A percentile compares a stretch with the other conserved stretches of the same genome.
Evolutionary conservation across 2,888 invertebrate genomes (phyloP).

Genomic region (Cantharis rustica): DNA sequence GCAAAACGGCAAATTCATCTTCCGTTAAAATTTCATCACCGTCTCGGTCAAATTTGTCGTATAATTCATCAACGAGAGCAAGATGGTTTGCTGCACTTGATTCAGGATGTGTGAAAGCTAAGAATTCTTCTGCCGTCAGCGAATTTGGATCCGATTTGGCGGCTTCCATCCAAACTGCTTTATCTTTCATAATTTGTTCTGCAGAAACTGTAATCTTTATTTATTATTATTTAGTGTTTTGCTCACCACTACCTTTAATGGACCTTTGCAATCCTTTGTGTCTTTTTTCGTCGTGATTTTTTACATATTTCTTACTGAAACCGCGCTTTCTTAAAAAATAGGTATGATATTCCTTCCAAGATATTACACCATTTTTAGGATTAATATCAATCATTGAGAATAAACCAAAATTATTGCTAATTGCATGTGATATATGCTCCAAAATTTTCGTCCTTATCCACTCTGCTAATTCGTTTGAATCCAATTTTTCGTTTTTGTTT

Average conservation of each 20-base stretch:
- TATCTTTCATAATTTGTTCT: conserved; percentile 76
- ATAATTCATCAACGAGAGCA: conserved; percentile 74
- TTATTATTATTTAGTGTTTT: background rate
- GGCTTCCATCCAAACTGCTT: conserved; percentile 80
- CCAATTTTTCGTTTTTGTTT: conserved; percentile 62
- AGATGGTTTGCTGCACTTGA: conserved; percentile 71
- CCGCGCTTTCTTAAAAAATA: conserved; percentile 75
- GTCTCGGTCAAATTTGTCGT: conserved; percentile 76
- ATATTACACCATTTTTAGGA: conserved; percentile 70
- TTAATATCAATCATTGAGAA: conserved; percentile 69
- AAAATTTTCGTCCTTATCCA: conserved; percentile 72
- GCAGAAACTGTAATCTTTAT: conserved; percentile 6
- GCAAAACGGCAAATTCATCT: conserved; percentile 76
- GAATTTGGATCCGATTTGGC: conserved; percentile 74
- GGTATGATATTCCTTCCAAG: conserved; percentile 81
- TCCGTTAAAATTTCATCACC: conserved; percentile 74
- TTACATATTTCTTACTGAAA: conserved; percentile 66
- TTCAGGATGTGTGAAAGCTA: conserved; percentile 83
- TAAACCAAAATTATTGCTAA: conserved; percentile 68
- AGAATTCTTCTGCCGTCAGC: conserved; percentile 75
- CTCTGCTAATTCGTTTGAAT: conserved; percentile 65
- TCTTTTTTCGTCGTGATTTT: conserved; percentile 67
- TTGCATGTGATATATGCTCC: conserved; percentile 70
- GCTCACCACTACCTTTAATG: conserved; percentile 58
- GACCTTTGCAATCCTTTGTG: conserved; percentile 68